Evolutionary conservation across 2,888 invertebrate genomes (phyloP), one percentile per base, ranked within the genome.

Genomic region (Carabus problematicus): DNA sequence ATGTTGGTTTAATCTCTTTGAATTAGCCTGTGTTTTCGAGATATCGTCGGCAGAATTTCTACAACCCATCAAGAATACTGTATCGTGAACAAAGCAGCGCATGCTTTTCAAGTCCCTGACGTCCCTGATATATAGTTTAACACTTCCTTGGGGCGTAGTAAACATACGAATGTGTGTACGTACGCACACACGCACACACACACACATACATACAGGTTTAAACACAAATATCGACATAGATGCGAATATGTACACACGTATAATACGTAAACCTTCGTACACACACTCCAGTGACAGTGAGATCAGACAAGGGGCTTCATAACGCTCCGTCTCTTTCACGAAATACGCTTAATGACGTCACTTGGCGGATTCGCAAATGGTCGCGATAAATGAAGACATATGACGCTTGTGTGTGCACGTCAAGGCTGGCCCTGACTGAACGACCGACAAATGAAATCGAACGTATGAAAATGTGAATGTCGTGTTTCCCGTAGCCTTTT

Each of bases 331-430:
- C 18, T 52, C 6, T 1, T 49, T 49, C 14, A 3, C 8, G 42
- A 16, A 40, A 61, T 19, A 43, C 29, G 16, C 16, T 39, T 18
- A 56, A 56, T 56, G 56, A 56, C 39, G 16, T 39, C 29, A 29
- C 56, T 39, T 39, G n/a, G 19, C 1, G 55, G 29, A 55, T 39
- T 43, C 43, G 43, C 61, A 61, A 18, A 61, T 12, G 47, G 45
- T 47, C 19, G 61, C 18, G 11, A 61, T 61, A 61, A 61, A 61
- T 61, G 61, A 61, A 61, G 61, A 61, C 47, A 43, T 43, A 61
- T 61, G 47, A 61, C 19, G 18, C 19, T 45, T 19, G 61, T 61
- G 18, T 19, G 61, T 61, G 18, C 29, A 39, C 55, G 29, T 29
- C 29, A 29, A 29, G 2, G 7, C 3, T 18, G 55, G 55, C 55